A percentile compares a stretch with the other conserved stretches of the same genome.
Evolutionary conservation across 2,888 invertebrate species (phyloP).

Genomic region (Candidula unifasciata): DNA sequence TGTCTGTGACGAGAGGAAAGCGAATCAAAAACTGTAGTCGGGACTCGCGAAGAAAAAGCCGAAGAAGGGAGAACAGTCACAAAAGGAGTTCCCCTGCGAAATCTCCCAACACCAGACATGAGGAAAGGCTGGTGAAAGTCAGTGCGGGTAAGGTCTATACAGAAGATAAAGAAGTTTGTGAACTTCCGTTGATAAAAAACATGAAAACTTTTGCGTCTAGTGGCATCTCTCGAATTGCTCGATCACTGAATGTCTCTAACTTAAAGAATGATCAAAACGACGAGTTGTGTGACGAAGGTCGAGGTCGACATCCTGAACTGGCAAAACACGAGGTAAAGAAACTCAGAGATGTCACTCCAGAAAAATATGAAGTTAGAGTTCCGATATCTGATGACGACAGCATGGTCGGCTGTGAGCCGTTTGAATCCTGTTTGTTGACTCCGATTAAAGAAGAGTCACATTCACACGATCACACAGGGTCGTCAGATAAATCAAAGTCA

Average conservation of each 20-base stretch:
- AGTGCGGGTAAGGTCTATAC: background rate
- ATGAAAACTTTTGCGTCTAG: background rate
- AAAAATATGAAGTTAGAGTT: background rate
- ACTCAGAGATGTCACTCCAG: background rate
- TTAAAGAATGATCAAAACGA: background rate
- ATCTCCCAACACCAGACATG: background rate
- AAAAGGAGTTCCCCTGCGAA: background rate
- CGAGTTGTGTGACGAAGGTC: background rate
- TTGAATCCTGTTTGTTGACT: constrained; percentile 20
- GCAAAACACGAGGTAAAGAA: background rate
- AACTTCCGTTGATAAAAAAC: background rate
- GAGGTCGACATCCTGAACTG: background rate
- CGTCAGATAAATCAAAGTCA: background rate
- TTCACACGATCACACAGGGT: background rate
- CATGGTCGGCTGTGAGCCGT: constrained; percentile 3
- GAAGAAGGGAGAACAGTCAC: background rate
- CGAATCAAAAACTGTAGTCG: background rate
- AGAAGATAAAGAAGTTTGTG: too few relatives aligned
- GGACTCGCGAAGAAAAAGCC: background rate
- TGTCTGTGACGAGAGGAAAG: background rate
- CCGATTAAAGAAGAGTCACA: constrained; percentile 34
- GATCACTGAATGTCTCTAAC: background rate
- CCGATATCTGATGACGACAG: constrained; percentile 4
- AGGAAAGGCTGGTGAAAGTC: too few relatives aligned
- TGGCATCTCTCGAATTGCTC: constrained; percentile 1